A percentile compares a stretch with the other conserved stretches of the same genome.
Conservation (phyloP, 2,113 vertebrate genomes). For the Synodontis membranacea region DNA sequence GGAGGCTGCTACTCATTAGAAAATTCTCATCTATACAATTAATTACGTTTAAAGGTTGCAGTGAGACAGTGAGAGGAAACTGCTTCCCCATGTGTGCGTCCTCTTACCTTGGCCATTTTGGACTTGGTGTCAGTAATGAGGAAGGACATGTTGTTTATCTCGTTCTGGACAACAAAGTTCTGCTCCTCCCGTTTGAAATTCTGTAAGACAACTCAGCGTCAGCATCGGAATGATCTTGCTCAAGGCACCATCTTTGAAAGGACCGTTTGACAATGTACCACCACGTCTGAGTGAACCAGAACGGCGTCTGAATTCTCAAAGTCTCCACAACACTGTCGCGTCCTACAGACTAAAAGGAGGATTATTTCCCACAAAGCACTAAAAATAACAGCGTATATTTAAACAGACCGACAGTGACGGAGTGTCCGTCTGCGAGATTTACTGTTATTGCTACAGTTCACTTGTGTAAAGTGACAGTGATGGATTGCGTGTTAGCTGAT, state of each 20-base stretch:
- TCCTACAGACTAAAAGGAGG: neutral
- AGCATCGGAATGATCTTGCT: neutral
- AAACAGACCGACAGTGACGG: neutral
- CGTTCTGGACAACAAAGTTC: conserved; percentile 97
- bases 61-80: neutral
- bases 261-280: neutral
- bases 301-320: neutral
- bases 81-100: neutral
- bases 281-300: neutral
- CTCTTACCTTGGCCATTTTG: conserved; percentile 93
- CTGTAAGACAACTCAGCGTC: conserved; percentile 63
- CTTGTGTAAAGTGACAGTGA: conserved; percentile 6
- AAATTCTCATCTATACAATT: neutral
- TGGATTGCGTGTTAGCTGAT: neutral
- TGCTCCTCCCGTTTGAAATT: conserved; percentile 98
- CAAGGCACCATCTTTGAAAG: neutral
- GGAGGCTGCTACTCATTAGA: no score
- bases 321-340: neutral
- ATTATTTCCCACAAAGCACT: neutral
- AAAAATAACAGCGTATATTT: neutral
- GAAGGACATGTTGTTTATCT: conserved; percentile 99
- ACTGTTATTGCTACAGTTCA: conserved; percentile 10
- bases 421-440: neutral
- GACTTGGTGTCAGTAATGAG: conserved; percentile 95
- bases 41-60: neutral